Base-by-base conservation (phyloP, 2,113 vertebrate genomes). In the Saccopteryx leptura region DNA sequence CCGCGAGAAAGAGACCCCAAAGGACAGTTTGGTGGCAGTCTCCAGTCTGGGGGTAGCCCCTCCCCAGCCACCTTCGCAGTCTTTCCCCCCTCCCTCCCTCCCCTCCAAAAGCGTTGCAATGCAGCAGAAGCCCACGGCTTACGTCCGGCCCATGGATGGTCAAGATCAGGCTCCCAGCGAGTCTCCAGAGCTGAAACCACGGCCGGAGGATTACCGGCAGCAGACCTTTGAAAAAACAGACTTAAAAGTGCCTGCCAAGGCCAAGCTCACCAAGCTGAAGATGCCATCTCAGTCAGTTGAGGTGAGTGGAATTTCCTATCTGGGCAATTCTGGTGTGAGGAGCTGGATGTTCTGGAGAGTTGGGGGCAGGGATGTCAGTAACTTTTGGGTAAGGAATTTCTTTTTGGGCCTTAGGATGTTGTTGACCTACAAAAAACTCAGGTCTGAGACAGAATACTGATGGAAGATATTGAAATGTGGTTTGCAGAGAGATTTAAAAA, bases 101-200 rank as follows among this genome's bases (percentile, higher is more conserved):
- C 98, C 99, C n/a, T 99, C 99, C 13, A 99, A 99, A 98, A 98
- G 98, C 54, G 98, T 97, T 80, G 97, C 98, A 33, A 98, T 99
- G 98, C 99, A 99, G 90, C 99, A 98, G 97, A 99, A 99, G 98
- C 99, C 99, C 76, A 99, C 99, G 0, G 99, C 99, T 2, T 99
- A 99, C 1, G 99, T 99, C 68, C 98, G 99, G 83, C 99, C 99
- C 88, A 99, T 99, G 99, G 99, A 99, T 46, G 99, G 99, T 71
- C 99, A 99, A 96, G 99, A 99, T 81, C 99, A 99, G 98, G 98
- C 98, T 24, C 98, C 98, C 2, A 98, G 96, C 11, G 98, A 99
- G 92, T 99, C 99, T 0, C 99, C 99, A 0, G 98, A 99, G 86
- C 98, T 99, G 48, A 99, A 99, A 91, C 98, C 98, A 12, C 97